These are phyloP conservation scores for Hemiprocne comata DNA, from an alignment of 2,113 vertebrate genomes.

Conservation along the genomic window DNA sequence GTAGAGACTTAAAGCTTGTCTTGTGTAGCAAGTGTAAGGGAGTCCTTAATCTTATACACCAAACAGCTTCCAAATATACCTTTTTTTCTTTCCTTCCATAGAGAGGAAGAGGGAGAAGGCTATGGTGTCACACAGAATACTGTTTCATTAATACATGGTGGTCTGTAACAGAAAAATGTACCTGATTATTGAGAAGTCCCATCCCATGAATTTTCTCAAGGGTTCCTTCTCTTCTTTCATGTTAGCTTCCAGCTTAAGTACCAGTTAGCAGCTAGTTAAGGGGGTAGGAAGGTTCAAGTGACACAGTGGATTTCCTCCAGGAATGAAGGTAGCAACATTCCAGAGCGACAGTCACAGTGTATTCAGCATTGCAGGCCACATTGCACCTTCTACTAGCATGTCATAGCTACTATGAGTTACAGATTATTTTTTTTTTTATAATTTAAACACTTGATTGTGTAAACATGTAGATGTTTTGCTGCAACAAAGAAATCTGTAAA, in stretches of 20 bases:
- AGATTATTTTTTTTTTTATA: not conserved
- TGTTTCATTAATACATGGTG: no score
- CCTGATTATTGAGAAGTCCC: not conserved
- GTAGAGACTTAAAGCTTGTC: not conserved
- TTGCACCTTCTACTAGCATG: not conserved
- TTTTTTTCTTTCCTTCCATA: not conserved
- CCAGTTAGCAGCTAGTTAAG: not conserved
- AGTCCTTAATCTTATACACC: not conserved
- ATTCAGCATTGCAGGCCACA: not conserved
- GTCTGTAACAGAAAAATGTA: not conserved
- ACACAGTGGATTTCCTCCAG: not conserved
- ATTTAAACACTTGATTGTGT: not conserved
- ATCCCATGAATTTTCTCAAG: not conserved
- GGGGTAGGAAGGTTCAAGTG: not conserved
- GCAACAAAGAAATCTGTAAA: not conserved
- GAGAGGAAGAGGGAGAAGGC: not conserved
- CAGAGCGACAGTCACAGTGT: not conserved
- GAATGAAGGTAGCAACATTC: not conserved
- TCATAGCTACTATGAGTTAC: rapidly evolving
- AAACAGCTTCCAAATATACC: not conserved
- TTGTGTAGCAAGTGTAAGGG: not conserved
- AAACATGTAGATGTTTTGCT: not conserved
- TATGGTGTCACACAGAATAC: not conserved
- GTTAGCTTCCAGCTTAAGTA: not conserved
- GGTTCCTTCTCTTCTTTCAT: not conserved